Conservation (phyloP, 2,888 invertebrate species). For the Macrophya annulata region DNA sequence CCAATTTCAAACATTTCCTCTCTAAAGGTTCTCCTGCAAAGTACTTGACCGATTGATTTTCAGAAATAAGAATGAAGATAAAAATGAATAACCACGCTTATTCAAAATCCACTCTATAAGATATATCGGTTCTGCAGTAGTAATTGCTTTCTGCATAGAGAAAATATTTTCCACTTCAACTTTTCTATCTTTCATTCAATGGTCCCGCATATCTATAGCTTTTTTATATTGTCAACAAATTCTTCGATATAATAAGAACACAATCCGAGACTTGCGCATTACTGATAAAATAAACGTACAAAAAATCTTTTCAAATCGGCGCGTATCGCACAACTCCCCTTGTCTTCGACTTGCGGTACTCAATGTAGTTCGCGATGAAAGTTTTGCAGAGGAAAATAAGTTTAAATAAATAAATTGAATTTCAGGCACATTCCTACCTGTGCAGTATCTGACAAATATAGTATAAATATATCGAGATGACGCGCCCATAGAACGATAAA, state of each 20-base stretch:
- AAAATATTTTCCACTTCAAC: not conserved
- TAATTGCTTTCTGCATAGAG: not conserved
- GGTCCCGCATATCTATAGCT: not conserved
- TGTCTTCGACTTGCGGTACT: not conserved
- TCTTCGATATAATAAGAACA: not conserved
- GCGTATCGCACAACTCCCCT: not conserved
- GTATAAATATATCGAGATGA: conserved; percentile 30
- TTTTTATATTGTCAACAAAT: not conserved
- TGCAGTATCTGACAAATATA: not conserved
- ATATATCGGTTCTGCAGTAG: not conserved
- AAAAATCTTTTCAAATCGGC: not conserved
- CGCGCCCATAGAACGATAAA: conserved; percentile 16
- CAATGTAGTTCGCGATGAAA: not conserved
- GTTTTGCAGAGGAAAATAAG: not conserved
- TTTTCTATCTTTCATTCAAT: not conserved
- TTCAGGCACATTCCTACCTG: not conserved
- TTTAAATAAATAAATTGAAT: not conserved
- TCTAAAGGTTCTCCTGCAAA: not conserved
- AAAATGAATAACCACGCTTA: not conserved
- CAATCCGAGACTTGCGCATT: not conserved
- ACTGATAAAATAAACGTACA: not conserved
- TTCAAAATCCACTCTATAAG: not conserved
- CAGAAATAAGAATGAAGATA: not conserved
- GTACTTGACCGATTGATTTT: conserved; percentile 9
- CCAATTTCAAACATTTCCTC: conserved; percentile 20